Evolutionary conservation across 2,113 vertebrate species (phyloP), one percentile per base, ranked within the genome.

Genomic region (Microcebus murinus): DNA sequence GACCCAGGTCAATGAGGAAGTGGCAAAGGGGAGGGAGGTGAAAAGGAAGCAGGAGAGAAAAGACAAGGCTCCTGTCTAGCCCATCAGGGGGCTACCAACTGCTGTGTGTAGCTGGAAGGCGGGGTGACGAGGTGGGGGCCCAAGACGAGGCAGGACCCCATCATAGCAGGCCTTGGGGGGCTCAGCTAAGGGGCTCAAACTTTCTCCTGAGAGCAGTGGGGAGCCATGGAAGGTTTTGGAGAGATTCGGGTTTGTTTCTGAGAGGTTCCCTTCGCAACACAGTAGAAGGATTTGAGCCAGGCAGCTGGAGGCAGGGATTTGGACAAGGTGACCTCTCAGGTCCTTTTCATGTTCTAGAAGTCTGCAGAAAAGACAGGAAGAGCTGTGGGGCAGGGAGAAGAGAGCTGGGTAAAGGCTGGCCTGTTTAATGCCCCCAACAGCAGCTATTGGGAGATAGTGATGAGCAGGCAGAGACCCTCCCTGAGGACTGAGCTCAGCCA

Each of bases 331-430:
- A 39, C 52, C 67, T 95, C 77, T 81, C 3, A 0, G 20, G 55
- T 59, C 15, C 57, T 86, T 86, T 93, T 86, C 71, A 88, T 65
- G 70, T 65, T 85, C 87, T 87, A 85, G 77, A 96, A 61, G 52
- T 80, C 74, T 91, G 73, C 50, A 52, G 55, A 13, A 29, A 86
- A 93, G 65, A 93, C 14, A 61, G 29, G 61, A 12, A 87, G 57
- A 50, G 65, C 36, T 57, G 9, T 79, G 76, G 18, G 23, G 25
- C 17, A 29, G 8, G 29, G 87, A 79, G 42, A 87, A 70, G 70
- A 87, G 91, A 94, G 73, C 12, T 27, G 17, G 45, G 29, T 74
- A 89, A 87, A 45, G 36, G 61, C 67, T 67, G 50, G 25, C 45
- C 67, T 29, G 50, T 83, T 31, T 10, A 29, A 1, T 36, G 17